Base-by-base conservation (phyloP, 1,140 invertebrate genomes). In the Drosophila bocqueti region DNA sequence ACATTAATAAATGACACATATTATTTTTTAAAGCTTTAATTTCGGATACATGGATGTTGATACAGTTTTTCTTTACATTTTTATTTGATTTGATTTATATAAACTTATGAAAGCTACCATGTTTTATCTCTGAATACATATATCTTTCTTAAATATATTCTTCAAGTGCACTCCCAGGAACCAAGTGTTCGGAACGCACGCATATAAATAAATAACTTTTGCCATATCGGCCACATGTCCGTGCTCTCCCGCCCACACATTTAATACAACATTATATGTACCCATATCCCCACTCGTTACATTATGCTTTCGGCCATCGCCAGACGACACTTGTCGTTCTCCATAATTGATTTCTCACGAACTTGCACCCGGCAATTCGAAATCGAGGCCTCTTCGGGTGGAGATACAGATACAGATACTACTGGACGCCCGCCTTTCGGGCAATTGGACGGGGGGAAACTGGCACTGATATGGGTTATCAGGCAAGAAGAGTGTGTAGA, bases 291-390 rank as follows among this genome's bases (percentile, higher is more conserved):
- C 9, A 29, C 13, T 21, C 47, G 31, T 24, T 38, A 45, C 46
- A 61, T 38, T n/a, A 66, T 42, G 49, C 61, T 63, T 45, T 43
- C 42, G 58, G 58, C 42, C 57, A 67, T 47, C 26, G 34, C 47
- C 66, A 69, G 62, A 38, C 49, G 29, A 66, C 54, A 66, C 65
- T 60, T 57, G 54, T 57, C 54, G 54, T 26, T 52, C 62, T 54
- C 76, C 81, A 81, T 87, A 86, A 87, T 78, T 83, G 73, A 83
- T 83, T 73, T 62, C 78, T 81, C 84, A 87, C 84, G 84, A 86
- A 78, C 76, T 74, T 62, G 81, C 60, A 34, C 57, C 47, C 46
- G 42, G 73, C 59, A 54, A 80, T 72, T 34, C 29, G 16, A 49
- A 73, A 49, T 29, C 63, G 57, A 67, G 59, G 58, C 65, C 60